These are phyloP conservation scores for Leucophenga montana DNA, from an alignment of 2,888 invertebrate species.

Conservation along the genomic window DNA sequence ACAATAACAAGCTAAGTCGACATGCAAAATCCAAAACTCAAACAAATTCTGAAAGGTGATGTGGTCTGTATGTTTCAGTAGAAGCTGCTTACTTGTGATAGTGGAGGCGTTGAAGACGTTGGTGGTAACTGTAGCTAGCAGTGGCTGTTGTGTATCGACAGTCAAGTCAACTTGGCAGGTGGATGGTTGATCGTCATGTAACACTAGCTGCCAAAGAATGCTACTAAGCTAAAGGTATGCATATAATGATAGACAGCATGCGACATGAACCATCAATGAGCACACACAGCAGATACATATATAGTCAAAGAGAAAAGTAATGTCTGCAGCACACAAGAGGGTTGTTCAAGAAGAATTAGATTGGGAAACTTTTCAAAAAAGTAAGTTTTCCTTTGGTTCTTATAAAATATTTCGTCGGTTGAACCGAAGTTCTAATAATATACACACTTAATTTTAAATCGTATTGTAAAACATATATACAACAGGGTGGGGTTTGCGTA, in stretches of 20 bases:
- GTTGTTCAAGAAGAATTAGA: not conserved
- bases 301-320: too few relatives aligned
- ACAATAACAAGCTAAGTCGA: conserved; percentile 38
- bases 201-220: too few relatives aligned
- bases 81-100: conserved; percentile 17
- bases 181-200: too few relatives aligned
- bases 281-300: not conserved
- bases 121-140: too few relatives aligned
- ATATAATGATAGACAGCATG: conserved; percentile 28
- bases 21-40: conserved; percentile 36
- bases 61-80: conserved; percentile 19
- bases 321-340: not conserved
- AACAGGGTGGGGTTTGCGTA: too few relatives aligned
- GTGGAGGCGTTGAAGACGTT: not conserved
- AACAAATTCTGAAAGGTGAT: conserved; percentile 27
- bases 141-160: not conserved
- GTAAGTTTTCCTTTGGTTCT: too few relatives aligned
- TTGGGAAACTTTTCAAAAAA: too few relatives aligned
- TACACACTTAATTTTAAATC: too few relatives aligned
- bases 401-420: too few relatives aligned
- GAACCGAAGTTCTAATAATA: too few relatives aligned
- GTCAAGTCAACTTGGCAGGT: too few relatives aligned
- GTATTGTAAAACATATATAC: too few relatives aligned
- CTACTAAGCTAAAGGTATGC: conserved; percentile 5
- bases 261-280: conserved; percentile 5